Evolutionary conservation across 1,140 invertebrate species (phyloP).

Genomic region (Dreissena polymorpha): DNA sequence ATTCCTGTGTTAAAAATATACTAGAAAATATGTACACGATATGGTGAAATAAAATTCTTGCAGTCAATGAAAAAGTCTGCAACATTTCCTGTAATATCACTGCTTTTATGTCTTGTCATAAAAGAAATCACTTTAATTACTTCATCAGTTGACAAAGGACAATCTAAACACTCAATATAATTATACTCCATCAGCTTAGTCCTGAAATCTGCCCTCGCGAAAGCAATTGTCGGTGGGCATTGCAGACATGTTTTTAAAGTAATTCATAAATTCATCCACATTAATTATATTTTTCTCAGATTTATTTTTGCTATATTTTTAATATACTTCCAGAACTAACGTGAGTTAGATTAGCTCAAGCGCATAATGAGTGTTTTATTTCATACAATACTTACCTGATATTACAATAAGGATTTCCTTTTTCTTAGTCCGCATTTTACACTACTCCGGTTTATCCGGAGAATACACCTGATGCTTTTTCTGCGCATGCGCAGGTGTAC

Average conservation of each 20-base stretch:
- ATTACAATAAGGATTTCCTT: too few relatives aligned
- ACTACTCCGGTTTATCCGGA: too few relatives aligned
- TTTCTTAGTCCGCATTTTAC: too few relatives aligned
- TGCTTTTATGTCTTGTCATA: too few relatives aligned
- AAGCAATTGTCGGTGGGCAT: not conserved
- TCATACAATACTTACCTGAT: too few relatives aligned
- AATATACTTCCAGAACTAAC: constrained; percentile 1
- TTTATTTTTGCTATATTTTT: constrained; percentile 30
- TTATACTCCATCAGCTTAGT: too few relatives aligned
- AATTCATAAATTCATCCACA: constrained; percentile 9
- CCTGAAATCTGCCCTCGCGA: not conserved
- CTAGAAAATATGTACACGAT: too few relatives aligned
- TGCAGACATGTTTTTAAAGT: constrained; percentile 9
- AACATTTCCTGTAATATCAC: too few relatives aligned
- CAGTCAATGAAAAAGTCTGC: too few relatives aligned
- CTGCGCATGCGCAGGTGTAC: too few relatives aligned
- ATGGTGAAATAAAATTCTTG: too few relatives aligned
- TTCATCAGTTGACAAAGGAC: not conserved
- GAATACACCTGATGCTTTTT: too few relatives aligned
- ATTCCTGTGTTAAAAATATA: constrained; percentile 25
- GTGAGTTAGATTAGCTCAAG: not conserved
- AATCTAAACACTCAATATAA: constrained; percentile 15
- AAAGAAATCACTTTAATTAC: not conserved
- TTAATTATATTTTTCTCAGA: not conserved
- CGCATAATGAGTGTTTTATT: not conserved